phyloP scores from a whole-genome alignment of 2,113 vertebrate genomes.

The Phrynosoma blainvillii region DNA sequence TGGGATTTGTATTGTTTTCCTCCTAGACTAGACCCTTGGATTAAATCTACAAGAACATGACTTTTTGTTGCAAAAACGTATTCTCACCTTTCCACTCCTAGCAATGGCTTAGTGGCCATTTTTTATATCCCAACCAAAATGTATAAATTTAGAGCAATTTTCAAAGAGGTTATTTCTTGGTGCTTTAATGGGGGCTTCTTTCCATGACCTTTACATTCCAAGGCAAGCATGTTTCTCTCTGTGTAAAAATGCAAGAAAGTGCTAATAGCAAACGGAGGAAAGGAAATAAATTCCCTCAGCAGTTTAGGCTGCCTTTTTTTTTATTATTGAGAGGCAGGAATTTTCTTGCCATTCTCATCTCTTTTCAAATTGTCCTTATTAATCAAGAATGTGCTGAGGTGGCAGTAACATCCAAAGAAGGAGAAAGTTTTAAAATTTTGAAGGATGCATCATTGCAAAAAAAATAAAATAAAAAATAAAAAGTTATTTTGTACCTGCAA shows the following conservation, averaged over 20 bases:
- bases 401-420: neutral
- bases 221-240: neutral
- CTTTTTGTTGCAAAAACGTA: neutral
- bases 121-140: neutral
- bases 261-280: neutral
- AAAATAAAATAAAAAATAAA: neutral
- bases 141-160: slow-evolving; percentile 9
- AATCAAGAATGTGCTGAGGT: slow-evolving; percentile 7
- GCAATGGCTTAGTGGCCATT: neutral
- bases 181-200: neutral
- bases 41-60: neutral
- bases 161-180: neutral
- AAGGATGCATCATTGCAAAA: slow-evolving; percentile 40
- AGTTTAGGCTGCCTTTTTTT: neutral
- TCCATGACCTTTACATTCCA: neutral
- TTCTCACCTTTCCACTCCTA: neutral
- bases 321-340: slow-evolving; percentile 6
- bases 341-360: slow-evolving; percentile 1
- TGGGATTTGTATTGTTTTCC: no score
- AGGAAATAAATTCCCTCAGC: neutral
- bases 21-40: no score
- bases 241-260: neutral
- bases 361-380: slow-evolving; percentile 1
- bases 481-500: slow-evolving; percentile 50
- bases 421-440: slow-evolving; percentile 49